Evolutionary conservation across 2,113 vertebrate species (phyloP), one percentile per base, ranked within the genome.

Genomic region (Eudyptes chrysolophus): DNA sequence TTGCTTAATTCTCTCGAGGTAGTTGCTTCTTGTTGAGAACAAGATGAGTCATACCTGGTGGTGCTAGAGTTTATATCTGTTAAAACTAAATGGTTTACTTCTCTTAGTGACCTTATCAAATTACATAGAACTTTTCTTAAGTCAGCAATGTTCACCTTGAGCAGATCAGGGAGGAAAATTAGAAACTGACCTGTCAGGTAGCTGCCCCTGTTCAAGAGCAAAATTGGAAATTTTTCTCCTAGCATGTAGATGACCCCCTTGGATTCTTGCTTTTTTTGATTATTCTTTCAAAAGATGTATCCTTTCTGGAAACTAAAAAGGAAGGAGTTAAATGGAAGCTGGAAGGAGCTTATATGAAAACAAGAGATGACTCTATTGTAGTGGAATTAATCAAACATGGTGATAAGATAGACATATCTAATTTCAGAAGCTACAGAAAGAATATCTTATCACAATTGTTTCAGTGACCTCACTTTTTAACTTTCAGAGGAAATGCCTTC

Each of bases 401-500:
- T 84, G 94, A 92, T 94, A 96, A 96, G 81, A 91, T 20, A 95
- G 84, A 91, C 15, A 0, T 92, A 92, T 79, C 84, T 95, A 72
- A 96, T 93, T 96, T 95, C 95, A 96, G 91, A 92, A 92, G 51
- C 76, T 84, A 86, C 55, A 89, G 78, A 96, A 84, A 79, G 19
- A 81, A 11, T 94, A 94, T 84, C 79, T 94, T 84, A 97, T 93
- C 75, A 84, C 13, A 77, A 1, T 68, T 87, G 51, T 74, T 70
- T 84, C 94, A 89, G 52, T 95, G 82, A 95, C 54, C 69, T 96
- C 69, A 55, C 88, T 77, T 95, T 79, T 87, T 87, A 93, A 94
- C 78, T 96, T 92, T 78, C 15, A 69, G 92, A 97, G 93, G 80
- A 97, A 96, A 96, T 96, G 61, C 78, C 54, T 97, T 87, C 46